phyloP scores from a whole-genome alignment of 1,140 invertebrate species.

The Eurosta solidaginis region DNA sequence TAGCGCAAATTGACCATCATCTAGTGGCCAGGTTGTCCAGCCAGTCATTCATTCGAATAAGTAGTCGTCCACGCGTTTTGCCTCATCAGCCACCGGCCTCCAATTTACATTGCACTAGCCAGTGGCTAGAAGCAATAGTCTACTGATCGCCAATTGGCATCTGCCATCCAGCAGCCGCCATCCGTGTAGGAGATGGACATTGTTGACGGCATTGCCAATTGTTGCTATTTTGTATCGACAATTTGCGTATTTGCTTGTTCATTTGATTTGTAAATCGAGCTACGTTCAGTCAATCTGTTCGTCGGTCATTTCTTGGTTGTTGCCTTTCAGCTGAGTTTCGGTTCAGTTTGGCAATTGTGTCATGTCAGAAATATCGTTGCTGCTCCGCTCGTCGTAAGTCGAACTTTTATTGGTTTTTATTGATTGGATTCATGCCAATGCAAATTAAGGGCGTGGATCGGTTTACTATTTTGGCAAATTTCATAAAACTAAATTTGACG shows the following conservation, averaged over 20 bases:
- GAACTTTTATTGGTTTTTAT: slow-evolving; percentile 20
- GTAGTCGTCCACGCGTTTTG: background rate
- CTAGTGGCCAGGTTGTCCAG: background rate
- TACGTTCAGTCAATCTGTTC: background rate
- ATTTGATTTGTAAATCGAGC: slow-evolving; percentile 19
- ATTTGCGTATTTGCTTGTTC: slow-evolving; percentile 14
- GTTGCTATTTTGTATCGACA: background rate
- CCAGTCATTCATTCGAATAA: background rate
- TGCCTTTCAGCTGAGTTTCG: background rate
- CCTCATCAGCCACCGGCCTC: background rate
- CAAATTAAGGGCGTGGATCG: background rate
- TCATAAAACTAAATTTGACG: background rate
- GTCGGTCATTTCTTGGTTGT: background rate
- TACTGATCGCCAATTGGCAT: too few relatives aligned
- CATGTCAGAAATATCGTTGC: background rate
- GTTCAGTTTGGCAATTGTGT: slow-evolving; percentile 21
- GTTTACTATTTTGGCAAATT: background rate
- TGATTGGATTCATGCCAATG: background rate
- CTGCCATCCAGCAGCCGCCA: too few relatives aligned
- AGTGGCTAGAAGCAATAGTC: too few relatives aligned
- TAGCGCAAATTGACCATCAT: slow-evolving; percentile 10
- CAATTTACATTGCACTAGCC: background rate
- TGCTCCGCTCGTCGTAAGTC: background rate
- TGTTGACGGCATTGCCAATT: background rate
- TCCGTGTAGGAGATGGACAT: too few relatives aligned